Conservation (phyloP, 2,113 vertebrate species). For the Microtus montanus region DNA sequence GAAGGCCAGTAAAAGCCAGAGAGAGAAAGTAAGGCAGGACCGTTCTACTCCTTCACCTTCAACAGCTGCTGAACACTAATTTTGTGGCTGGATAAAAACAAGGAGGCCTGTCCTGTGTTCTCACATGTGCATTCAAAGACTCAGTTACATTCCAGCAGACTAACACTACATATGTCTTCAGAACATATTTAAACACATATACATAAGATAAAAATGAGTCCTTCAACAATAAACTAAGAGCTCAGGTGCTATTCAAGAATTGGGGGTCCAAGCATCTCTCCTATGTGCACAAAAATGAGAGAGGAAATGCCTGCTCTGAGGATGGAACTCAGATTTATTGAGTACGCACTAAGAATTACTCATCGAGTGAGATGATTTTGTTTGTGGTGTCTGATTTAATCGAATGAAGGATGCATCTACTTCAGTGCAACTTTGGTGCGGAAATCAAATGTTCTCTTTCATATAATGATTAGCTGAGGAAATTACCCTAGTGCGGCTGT, state of each 20-base stretch:
- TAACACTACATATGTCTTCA: background rate
- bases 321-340: slow-evolving; percentile 30
- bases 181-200: background rate
- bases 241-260: too few relatives aligned
- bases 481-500: slow-evolving; percentile 65
- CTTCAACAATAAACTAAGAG: background rate
- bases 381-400: slow-evolving; percentile 75
- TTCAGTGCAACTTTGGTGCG: slow-evolving; percentile 63
- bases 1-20: background rate
- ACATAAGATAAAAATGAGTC: background rate
- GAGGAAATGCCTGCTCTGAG: background rate
- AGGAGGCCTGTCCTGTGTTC: background rate
- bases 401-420: slow-evolving; percentile 68
- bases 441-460: slow-evolving; percentile 79
- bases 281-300: background rate
- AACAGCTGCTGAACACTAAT: background rate
- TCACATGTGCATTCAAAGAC: background rate
- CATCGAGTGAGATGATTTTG: slow-evolving; percentile 64
- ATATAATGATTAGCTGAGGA: slow-evolving; percentile 74
- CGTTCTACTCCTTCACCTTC: background rate
- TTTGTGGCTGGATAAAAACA: background rate
- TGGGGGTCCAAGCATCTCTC: background rate
- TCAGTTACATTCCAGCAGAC: background rate
- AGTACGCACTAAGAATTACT: slow-evolving; percentile 51
- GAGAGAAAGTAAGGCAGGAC: background rate